Evolutionary conservation across 2,113 vertebrate species (phyloP).

Genomic region (Potamarius usumacintae): DNA sequence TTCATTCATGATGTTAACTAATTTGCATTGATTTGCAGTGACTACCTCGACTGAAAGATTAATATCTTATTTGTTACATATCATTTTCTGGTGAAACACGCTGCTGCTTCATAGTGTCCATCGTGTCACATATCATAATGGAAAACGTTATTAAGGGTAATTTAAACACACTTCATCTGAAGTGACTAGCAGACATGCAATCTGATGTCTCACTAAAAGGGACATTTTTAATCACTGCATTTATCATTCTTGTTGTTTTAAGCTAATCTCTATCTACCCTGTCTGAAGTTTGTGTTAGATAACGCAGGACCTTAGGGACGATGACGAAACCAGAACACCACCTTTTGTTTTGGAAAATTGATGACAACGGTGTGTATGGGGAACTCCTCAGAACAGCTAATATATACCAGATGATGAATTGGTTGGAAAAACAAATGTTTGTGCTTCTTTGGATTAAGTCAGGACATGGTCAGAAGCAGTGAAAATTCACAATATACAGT

Average conservation of each 20-base stretch:
- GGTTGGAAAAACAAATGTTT: not conserved
- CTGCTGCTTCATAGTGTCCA: not conserved
- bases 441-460: not conserved
- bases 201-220: not conserved
- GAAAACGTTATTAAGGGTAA: not conserved
- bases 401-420: not conserved
- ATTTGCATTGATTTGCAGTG: constrained; percentile 1
- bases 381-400: not conserved
- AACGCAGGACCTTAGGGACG: not conserved
- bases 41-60: constrained; percentile 6
- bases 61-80: not conserved
- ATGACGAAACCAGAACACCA: not conserved
- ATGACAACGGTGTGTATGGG: not conserved
- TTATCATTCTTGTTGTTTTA: not conserved
- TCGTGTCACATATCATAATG: not conserved
- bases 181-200: not conserved
- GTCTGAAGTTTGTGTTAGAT: not conserved
- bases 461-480: too few relatives aligned
- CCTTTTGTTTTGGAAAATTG: not conserved
- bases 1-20: not conserved
- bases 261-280: not conserved
- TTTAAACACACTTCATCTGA: not conserved
- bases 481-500: too few relatives aligned
- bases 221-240: not conserved
- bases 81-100: not conserved